A percentile compares a stretch with the other conserved stretches of the same genome.
These are phyloP conservation scores for Liparis tanakae DNA, from an alignment of 2,797 vertebrate species.

Conservation along the genomic window DNA sequence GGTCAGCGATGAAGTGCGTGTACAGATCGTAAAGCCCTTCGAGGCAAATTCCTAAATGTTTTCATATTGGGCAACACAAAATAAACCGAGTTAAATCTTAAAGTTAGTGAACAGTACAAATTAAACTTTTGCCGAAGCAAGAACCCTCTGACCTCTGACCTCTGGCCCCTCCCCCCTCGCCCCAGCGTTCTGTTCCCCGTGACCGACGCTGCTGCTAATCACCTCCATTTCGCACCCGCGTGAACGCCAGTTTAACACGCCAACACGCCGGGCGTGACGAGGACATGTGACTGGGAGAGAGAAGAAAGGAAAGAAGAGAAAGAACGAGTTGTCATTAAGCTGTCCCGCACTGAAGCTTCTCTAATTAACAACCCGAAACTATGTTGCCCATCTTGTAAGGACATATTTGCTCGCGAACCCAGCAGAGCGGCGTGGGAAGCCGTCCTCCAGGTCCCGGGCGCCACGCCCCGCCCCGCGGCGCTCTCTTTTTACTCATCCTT, in stretches of 20 bases:
- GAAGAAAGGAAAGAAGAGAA: constrained; percentile 61
- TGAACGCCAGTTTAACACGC: constrained; percentile 52
- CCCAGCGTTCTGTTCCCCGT: constrained; percentile 11
- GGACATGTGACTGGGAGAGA: constrained; percentile 38
- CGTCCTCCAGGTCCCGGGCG: constrained; percentile 35
- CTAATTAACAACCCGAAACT: constrained; percentile 66
- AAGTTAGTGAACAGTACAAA: too few species aligned
- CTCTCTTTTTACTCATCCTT: constrained; percentile 60
- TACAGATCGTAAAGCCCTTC: too few species aligned
- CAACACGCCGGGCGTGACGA: constrained; percentile 65
- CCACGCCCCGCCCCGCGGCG: constrained; percentile 41
- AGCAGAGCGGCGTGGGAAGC: constrained; percentile 64
- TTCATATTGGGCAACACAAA: too few species aligned
- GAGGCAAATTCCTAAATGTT: too few species aligned
- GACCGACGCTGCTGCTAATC: constrained; percentile 40
- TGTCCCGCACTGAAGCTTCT: constrained; percentile 37
- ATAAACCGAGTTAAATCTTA: too few species aligned
- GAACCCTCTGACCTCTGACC: too few species aligned
- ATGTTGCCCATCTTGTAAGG: constrained; percentile 64
- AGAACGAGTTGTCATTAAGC: constrained; percentile 49
- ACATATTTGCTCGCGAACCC: constrained; percentile 44
- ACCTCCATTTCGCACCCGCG: constrained; percentile 44
- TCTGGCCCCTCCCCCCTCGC: too few species aligned
- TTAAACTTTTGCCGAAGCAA: too few species aligned
- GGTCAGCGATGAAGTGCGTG: too few species aligned